Base-by-base conservation (phyloP, 1,140 invertebrate genomes). In the Drosophila ogumai region DNA sequence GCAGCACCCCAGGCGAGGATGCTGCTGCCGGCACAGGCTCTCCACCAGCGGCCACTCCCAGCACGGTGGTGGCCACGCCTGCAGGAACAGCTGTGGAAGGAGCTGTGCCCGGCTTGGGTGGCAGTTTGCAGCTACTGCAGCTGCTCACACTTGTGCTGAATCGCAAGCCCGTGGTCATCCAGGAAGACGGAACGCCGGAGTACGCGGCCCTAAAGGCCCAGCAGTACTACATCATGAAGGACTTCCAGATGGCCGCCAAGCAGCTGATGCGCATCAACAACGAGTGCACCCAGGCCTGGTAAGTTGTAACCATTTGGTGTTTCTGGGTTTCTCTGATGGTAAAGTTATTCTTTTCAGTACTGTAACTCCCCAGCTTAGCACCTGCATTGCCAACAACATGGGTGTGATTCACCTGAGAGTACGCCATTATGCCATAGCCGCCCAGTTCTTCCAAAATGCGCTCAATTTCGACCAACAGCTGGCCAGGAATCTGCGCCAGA, bases 301-400 rank as follows among this genome's bases (percentile, higher is more conserved):
- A 58, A 81, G 74, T 64, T 1, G 0, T 10, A 0, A 1, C 1
- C 8, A 7, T 15, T 40, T 8, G 1, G 2, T 15, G 3, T 13
- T 2, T 3, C 1, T 10, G 1, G n/a, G 2, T 31, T 13, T 0
- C 3, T 0, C 2, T 55, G n/a, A 46, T 31, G 5, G 5, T 13
- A n/a, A 43, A 2, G 65, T 64, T 63, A 25, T 65, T 90, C 55
- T 63, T 31, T 31, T 3, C 7, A 96, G 95, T 75, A 94, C 93
- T 31, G 93, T 92, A 71, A 95, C 95, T 4, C 95, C 96, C 81
- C 95, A 94, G 54, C 93, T 95, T 13, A 93, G 94, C 47, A 94
- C 97, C 46, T 95, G 97, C 79, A 96, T 97, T 77, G 96, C 97
- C 88, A 99, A 99, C 91, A 98, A 99, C 91, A 95, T 98, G 79